Evolutionary conservation across 2,113 vertebrate genomes (phyloP), one percentile per base, ranked within the genome.

Genomic region (Ranitomeya imitator): DNA sequence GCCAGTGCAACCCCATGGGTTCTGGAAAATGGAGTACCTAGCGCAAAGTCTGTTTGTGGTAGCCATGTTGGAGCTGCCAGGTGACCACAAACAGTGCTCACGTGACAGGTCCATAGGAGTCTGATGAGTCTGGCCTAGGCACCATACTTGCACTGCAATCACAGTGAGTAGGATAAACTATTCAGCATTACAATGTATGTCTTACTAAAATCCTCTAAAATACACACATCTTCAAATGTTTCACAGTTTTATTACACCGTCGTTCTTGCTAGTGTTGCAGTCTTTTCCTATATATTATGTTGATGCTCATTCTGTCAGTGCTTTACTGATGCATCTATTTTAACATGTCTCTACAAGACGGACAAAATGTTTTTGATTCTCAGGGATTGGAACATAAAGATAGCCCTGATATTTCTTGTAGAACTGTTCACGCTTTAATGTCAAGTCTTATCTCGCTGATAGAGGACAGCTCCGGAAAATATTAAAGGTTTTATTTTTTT

Each of bases 401-500:
- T 76, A 76, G 73, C 11, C 73, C 8, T 76, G 73, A 76, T 76
- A 45, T 76, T 52, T 76, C 73, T 52, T 74, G 71, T 74, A 4
- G 45, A 76, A 76, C 73, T 76, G 45, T 76, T 52, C 7, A 52
- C 3, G 37, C 7, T 76, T 76, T 76, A 76, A 76, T 76, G 73
- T 76, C 73, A 76, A 76, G 9, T 76, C 73, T 76, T 76, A 76
- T 76, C 73, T 76, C 73, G 2, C 45, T 52, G 73, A 76, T 76
- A 52, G 73, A 76, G 73, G 52, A 52, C 73, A 52, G 45, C 37
- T 76, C 73, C 18, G 21, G 73, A 45, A 61, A 61, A 61, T 23
- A 81, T 81, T 61, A 26, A 81, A 31, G 55, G 55, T 81, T 60
- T 81, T 63, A 37, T 61, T 37, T 61, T 79, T 81, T 11, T 31